phyloP scores from a whole-genome alignment of 2,113 vertebrate genomes.

The Oreochromis niloticus region DNA sequence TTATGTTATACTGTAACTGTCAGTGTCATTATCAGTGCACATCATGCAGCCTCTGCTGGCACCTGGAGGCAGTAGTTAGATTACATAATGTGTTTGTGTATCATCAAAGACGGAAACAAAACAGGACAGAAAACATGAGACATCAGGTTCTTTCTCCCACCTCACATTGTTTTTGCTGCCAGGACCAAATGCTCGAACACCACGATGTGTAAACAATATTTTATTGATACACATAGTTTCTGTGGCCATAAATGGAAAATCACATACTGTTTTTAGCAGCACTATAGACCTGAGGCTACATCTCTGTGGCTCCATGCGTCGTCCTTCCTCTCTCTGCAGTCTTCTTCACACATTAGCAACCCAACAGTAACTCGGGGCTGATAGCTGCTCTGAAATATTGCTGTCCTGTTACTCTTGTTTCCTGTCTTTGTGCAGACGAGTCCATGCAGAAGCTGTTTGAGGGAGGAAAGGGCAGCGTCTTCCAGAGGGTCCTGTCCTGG shows the following conservation, averaged over 20 bases:
- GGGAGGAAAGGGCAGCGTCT: constrained; percentile 92
- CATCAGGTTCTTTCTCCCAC: not conserved
- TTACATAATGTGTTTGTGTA: too few species aligned
- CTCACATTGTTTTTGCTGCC: not conserved
- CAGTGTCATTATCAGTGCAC: too few species aligned
- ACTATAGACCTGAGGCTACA: not conserved
- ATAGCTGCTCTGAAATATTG: rapidly evolving
- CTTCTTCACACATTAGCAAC: not conserved
- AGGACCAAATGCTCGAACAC: too few species aligned
- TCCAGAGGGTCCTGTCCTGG: constrained; percentile 95
- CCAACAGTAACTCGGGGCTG: not conserved
- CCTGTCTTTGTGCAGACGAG: constrained; percentile 75
- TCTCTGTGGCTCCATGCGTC: not conserved
- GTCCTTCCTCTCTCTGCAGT: not conserved
- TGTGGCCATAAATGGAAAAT: not conserved
- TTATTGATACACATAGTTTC: not conserved
- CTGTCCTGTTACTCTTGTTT: not conserved
- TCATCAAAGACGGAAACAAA: too few species aligned
- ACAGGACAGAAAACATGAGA: too few species aligned
- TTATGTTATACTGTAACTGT: too few species aligned
- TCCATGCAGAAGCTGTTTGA: constrained; percentile 99
- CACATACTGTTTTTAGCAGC: not conserved
- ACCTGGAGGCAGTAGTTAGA: too few species aligned
- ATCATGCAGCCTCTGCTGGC: too few species aligned
- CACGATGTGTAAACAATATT: too few species aligned